Evolutionary conservation across 2,797 vertebrate species (phyloP), one percentile per base, ranked within the genome.

Genomic region (Xiphorhynchus erythropygius): DNA sequence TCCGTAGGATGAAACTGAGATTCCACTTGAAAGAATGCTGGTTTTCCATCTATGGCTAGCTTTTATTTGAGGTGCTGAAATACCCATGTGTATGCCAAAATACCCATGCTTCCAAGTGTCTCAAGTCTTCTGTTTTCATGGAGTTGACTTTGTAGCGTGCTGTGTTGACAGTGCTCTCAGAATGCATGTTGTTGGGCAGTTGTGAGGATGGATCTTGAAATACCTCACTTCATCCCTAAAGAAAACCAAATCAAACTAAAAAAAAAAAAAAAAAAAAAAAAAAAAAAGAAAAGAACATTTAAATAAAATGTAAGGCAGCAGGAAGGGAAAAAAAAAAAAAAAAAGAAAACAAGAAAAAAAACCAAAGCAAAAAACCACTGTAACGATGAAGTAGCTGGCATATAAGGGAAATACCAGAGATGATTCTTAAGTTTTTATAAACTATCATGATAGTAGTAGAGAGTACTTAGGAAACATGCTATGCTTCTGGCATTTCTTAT

Each of bases 301-400:
- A n/a, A n/a, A n/a, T n/a, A n/a, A n/a, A n/a, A n/a, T n/a, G n/a
- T n/a, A n/a, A n/a, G n/a, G n/a, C n/a, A n/a, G n/a, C n/a, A n/a
- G n/a, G n/a, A n/a, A n/a, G n/a, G n/a, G n/a, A 52, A 52, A 11
- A 7, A 30, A 52, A 18, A 18, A 49, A 17, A 16, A 27, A 15
- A n/a, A 71, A 65, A 37, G 8, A 49, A 47, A 25, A 47, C n/a
- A 27, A 16, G 37, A 37, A 65, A 37, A 14, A 49, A 49, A 25
- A 49, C 7, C 21, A 39, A n/a, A 19, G 25, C 57, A 62, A 62
- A 30, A 62, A 28, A 2, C 0, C 11, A 44, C 0, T n/a, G 19
- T 42, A 50, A 28, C 0, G 2, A 30, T 44, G 2, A 64, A 69
- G 49, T 79, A 57, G 18, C 13, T 90, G 55, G 13, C 5, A 28